Evolutionary conservation across 2,797 vertebrate species (phyloP), one percentile per base, ranked within the genome.

Genomic region (Pelochelys cantorii): DNA sequence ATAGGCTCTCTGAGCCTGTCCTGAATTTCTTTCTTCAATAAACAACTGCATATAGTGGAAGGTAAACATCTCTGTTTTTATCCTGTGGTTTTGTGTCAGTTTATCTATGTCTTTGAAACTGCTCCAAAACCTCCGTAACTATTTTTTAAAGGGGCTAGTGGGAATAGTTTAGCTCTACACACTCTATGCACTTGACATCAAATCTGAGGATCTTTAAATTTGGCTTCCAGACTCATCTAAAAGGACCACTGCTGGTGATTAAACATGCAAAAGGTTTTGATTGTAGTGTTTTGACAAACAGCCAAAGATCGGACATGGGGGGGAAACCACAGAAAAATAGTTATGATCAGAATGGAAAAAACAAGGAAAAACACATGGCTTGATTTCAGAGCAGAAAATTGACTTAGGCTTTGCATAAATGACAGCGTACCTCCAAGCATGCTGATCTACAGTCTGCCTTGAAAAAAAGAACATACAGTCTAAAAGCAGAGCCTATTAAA

Each of bases 361-460:
- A 92, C 77, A 77, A 85, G 80, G 81, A 71, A 92, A 95, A 86
- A 96, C 92, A 96, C 85, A 92, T 42, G 90, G 85, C 91, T 95
- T 68, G 10, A 93, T 95, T 96, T 97, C 91, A 94, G 86, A 96
- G 96, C 94, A 97, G 95, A 97, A 97, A 97, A 96, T 94, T 93
- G 88, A 96, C 93, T 97, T 94, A 91, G 93, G 87, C 92, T 93
- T 95, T 94, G 89, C 75, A 88, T 82, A 93, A 81, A 68, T 1
- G 83, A 95, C 78, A 91, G 55, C 93, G 92, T 94, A 95, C 85
- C 88, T 95, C 88, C 60, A 89, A 91, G 92, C 88, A n/a, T 91
- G 92, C 93, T 93, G 85, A 94, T 84, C 57, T 71, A 88, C 90
- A 89, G 92, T 55, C 94, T 87, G 91, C 90, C 87, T 82, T 92